Base-by-base conservation (phyloP, 2,888 invertebrate species). In the Exephanes ischioxanthus region DNA sequence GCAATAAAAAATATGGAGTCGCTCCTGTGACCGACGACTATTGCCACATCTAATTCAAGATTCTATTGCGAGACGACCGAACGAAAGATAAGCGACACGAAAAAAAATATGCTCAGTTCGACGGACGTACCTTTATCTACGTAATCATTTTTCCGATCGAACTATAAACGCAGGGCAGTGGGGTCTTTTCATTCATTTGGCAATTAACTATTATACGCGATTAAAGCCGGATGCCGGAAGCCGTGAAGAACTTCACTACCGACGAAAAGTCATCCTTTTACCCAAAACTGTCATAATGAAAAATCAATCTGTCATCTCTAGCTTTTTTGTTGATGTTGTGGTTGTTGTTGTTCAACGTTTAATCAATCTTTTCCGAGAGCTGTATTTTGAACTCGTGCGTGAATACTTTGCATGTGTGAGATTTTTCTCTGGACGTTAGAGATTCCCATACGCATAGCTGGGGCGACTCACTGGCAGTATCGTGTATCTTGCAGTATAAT, bases 41-140 rank as follows among this genome's bases (percentile, higher is more conserved):
- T 89, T 89, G 88, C 89, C 88, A 88, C 86, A 89, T 89, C 85
- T 89, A 87, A 89, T 89, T 89, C 87, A 83, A 89, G 88, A 88
- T 87, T 88, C 85, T 84, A 83, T 87, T 75, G 80, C 83, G 78
- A 85, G 83, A 75, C 41, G 48, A 63, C 63, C 51, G 86, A 81
- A 79, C 66, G 45, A 26, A 70, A 66, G 76, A 58, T 71, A 82
- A 79, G 75, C 75, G 53, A 61, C 51, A 68, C 30, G 58, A 22
- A 26, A 61, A 61, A 61, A 22, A 61, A 61, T 26, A 22, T 22
- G 58, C 58, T 22, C 14, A 26, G 9, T 71, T 80, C 48, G 72
- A 70, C 22, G 53, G 55, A 83, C 72, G 78, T 67, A 83, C 77
- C 71, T 67, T 26, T 70, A 75, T 79, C 63, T 68, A 19, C 55